Evolutionary conservation across 2,113 vertebrate genomes (phyloP), one percentile per base, ranked within the genome.

Genomic region (Callospermophilus lateralis): DNA sequence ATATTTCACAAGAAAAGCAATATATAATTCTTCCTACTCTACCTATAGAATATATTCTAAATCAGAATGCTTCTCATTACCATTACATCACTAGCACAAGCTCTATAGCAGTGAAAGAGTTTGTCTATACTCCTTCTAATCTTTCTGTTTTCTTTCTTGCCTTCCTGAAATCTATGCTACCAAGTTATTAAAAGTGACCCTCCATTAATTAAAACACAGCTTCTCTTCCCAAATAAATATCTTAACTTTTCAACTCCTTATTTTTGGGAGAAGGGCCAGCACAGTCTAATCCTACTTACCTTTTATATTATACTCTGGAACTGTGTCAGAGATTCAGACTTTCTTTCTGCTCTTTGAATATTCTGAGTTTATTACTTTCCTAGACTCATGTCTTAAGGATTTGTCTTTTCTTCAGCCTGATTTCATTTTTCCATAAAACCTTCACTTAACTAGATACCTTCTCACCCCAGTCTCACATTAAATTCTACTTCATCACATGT

Each of bases 221-320:
- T 84, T 92, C 7, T 5, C 20, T 94, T 72, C 42, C 45, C 19
- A 96, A 78, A 85, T 72, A 83, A 91, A 61, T 67, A 24, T 76
- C 70, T 55, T 61, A 61, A 24, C 22, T 63, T 28, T 24, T 28
- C 26, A 79, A n/a, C 6, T 87, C 68, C 2, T 72, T 90, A 39
- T 68, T 88, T 9, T 28, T 19, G n/a, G 13, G 39, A n/a, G 37
- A 42, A n/a, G 79, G 7, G n/a, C 34, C 28, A 90, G 4, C 4
- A 37, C 3, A 7, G 3, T 19, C 6, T 84, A 39, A 4, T 26
- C 26, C 10, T 93, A 0, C 73, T 37, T 48, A 55, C 20, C 9
- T 48, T 89, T 89, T 2, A 32, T 68, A 28, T 51, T 74, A 78
- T 20, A 42, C 16, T 61, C 58, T 1, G 3, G 17, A 39, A 24